A percentile compares a stretch with the other conserved stretches of the same genome.
phyloP scores from a whole-genome alignment of 2,888 invertebrate species.

The Ochropleura leucogaster region DNA sequence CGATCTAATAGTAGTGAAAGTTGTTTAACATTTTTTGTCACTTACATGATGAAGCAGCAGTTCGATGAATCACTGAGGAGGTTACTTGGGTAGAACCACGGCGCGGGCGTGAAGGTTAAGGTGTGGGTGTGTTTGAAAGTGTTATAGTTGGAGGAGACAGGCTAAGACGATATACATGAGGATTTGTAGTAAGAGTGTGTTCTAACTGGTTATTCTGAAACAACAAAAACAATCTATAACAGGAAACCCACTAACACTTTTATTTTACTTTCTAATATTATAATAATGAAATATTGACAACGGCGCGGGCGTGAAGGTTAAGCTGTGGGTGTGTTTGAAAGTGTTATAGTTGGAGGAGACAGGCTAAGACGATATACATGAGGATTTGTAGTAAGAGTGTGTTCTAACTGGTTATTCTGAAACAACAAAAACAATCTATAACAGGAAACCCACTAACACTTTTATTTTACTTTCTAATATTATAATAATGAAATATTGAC shows the following conservation, averaged over 20 bases:
- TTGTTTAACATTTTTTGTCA: conserved; percentile 2
- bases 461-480: too few relatives aligned
- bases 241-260: conserved; percentile 1
- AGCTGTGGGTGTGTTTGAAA: conserved; percentile 7
- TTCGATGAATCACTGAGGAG: conserved; percentile 9
- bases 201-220: background rate
- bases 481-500: too few relatives aligned
- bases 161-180: conserved; percentile 1
- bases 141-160: conserved; percentile 4
- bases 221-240: conserved; percentile 5
- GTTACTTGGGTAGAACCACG: background rate
- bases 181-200: background rate
- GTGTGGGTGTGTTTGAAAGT: conserved; percentile 12
- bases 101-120: conserved; percentile 3
- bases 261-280: too few relatives aligned
- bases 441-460: conserved; percentile 1
- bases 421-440: conserved; percentile 5
- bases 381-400: background rate
- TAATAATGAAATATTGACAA: too few relatives aligned
- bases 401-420: background rate
- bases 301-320: conserved; percentile 5
- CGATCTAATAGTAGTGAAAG: background rate
- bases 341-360: conserved; percentile 6
- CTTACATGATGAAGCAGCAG: conserved; percentile 9
- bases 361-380: conserved; percentile 1